A percentile compares a stretch with the other conserved stretches of the same genome.
phyloP scores from a whole-genome alignment of 2,888 invertebrate species.

The Augiades crinisus region DNA sequence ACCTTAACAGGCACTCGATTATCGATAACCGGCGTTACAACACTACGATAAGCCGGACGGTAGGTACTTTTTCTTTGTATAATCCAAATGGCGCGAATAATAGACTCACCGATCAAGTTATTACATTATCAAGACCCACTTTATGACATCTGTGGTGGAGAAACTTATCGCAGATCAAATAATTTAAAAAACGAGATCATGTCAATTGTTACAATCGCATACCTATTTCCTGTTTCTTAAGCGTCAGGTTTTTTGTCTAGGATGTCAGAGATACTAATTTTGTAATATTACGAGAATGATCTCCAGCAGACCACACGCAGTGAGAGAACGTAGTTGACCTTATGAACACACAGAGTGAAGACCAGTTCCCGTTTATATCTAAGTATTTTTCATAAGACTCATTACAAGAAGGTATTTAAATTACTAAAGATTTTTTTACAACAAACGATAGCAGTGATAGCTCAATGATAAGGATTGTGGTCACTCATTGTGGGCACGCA shows the following conservation, averaged over 20 bases:
- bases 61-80: conserved; percentile 6
- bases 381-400: too few species aligned
- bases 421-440: too few species aligned
- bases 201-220: conserved; percentile 23
- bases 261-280: conserved; percentile 18
- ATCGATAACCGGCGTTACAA: conserved; percentile 52
- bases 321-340: conserved; percentile 1
- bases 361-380: background rate
- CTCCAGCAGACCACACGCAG: conserved; percentile 18
- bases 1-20: conserved; percentile 63
- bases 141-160: conserved; percentile 21
- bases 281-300: conserved; percentile 4
- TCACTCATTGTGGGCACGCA: too few species aligned
- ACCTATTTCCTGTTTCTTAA: conserved; percentile 20
- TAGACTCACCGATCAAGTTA: conserved; percentile 20
- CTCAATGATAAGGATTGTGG: too few species aligned
- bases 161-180: conserved; percentile 23
- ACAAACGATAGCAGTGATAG: too few species aligned
- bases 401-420: too few species aligned
- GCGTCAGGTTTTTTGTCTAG: conserved; percentile 14
- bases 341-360: background rate
- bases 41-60: conserved; percentile 37
- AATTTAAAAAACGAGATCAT: conserved; percentile 24
- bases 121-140: conserved; percentile 13
- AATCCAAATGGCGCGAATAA: conserved; percentile 10